Conservation (phyloP, 2,797 vertebrate genomes). For the Neopelma chrysocephalum region DNA sequence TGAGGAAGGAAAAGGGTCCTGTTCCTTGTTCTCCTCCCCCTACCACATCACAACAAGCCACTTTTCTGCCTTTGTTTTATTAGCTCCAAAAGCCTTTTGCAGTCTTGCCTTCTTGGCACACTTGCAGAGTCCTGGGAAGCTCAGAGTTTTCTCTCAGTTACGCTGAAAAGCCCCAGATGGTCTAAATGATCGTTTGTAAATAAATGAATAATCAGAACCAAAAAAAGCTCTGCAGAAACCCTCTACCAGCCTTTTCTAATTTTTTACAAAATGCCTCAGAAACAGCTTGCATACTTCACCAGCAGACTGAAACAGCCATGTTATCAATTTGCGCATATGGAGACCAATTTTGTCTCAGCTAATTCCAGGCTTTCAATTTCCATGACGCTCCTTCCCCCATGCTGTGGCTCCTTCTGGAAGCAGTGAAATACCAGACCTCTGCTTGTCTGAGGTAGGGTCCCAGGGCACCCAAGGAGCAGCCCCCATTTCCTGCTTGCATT, state of each 20-base stretch:
- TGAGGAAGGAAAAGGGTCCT: slow-evolving; percentile 15
- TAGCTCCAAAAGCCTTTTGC: slow-evolving; percentile 65
- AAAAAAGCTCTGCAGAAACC: neutral
- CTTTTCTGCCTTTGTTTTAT: slow-evolving; percentile 68
- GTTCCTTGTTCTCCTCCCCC: neutral
- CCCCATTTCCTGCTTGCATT: neutral
- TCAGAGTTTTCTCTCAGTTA: slow-evolving; percentile 58
- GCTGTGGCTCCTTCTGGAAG: neutral
- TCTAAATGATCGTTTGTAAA: slow-evolving; percentile 64
- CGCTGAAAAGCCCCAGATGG: slow-evolving; percentile 46
- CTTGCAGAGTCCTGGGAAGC: slow-evolving; percentile 62
- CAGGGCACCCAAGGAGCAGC: neutral
- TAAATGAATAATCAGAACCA: slow-evolving; percentile 54
- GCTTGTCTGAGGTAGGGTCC: neutral
- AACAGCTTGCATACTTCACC: slow-evolving; percentile 5
- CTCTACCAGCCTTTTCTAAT: neutral
- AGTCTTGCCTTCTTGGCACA: slow-evolving; percentile 52
- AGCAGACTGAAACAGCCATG: neutral
- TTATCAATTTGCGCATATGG: neutral
- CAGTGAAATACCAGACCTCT: fast-evolving
- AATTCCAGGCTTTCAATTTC: neutral
- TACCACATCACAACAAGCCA: slow-evolving; percentile 6
- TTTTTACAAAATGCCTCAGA: neutral
- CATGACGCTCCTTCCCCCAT: fast-evolving
- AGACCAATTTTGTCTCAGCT: neutral